Evolutionary conservation across 2,888 invertebrate genomes (phyloP).

Genomic region (Schizaphis graminum): DNA sequence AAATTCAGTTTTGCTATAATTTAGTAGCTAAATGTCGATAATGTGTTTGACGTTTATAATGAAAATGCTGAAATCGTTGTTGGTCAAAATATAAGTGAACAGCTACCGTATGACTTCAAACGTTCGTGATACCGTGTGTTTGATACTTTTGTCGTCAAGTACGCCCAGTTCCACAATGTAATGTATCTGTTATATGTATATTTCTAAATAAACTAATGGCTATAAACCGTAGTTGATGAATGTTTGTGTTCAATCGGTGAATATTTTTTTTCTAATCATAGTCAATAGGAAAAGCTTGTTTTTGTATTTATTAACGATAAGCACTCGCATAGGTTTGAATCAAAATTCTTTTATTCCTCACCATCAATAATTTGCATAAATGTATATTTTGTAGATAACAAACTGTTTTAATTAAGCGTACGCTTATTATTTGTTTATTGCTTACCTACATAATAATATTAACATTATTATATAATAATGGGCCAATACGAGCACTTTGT

Average conservation of each 20-base stretch:
- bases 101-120: not conserved
- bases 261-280: not conserved
- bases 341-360: not conserved
- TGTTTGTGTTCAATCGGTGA: not conserved
- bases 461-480: no score
- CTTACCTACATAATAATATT: no score
- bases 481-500: not conserved
- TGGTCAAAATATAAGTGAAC: not conserved
- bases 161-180: not conserved
- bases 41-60: not conserved
- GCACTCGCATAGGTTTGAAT: not conserved
- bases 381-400: not conserved
- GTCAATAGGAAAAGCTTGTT: not conserved
- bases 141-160: not conserved
- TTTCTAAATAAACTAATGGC: not conserved
- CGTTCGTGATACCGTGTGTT: not conserved
- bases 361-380: not conserved
- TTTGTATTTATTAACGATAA: not conserved
- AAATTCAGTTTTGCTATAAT: no score
- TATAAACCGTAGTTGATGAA: not conserved
- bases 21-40: not conserved
- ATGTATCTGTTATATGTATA: not conserved
- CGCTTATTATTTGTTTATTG: no score
- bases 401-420: no score
- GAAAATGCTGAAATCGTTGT: not conserved